Evolutionary conservation across 2,113 vertebrate genomes (phyloP).

Genomic region (Plecturocebus donacophilus): DNA sequence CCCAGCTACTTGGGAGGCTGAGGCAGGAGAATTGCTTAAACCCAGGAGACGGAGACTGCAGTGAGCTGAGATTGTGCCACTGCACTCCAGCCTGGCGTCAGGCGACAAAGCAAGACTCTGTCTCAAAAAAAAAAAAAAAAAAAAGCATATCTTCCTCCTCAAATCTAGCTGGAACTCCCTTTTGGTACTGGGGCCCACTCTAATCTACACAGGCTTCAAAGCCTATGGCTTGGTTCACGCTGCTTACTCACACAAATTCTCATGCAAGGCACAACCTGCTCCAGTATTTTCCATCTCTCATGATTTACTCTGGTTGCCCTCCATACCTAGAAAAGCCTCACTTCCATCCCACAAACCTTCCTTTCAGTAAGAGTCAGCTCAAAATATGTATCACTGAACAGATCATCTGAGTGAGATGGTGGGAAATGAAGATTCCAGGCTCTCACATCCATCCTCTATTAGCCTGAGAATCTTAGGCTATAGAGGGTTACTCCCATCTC

Average conservation of each 20-base stretch:
- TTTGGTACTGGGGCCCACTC: background rate
- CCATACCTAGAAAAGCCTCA: background rate
- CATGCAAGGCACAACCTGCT: background rate
- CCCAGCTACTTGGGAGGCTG: too few relatives aligned
- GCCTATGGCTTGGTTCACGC: background rate
- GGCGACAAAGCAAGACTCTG: too few relatives aligned
- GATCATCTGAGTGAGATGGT: background rate
- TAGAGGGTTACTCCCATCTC: background rate
- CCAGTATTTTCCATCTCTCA: background rate
- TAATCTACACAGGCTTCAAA: background rate
- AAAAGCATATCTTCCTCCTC: background rate
- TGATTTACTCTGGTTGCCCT: background rate
- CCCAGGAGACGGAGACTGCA: too few relatives aligned
- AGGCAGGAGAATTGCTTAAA: too few relatives aligned
- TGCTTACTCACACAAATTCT: background rate
- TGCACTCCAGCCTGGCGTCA: too few relatives aligned
- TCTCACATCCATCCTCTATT: background rate
- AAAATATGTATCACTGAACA: background rate
- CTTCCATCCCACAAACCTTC: background rate
- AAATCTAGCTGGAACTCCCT: background rate
- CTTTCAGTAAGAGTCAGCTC: constrained; percentile 14
- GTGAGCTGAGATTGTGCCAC: too few relatives aligned
- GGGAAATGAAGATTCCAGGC: background rate
- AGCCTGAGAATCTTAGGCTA: constrained; percentile 12
- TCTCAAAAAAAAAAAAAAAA: too few relatives aligned